Conservation (phyloP, 2,113 vertebrate genomes). For the Oreochromis tanganicae region DNA sequence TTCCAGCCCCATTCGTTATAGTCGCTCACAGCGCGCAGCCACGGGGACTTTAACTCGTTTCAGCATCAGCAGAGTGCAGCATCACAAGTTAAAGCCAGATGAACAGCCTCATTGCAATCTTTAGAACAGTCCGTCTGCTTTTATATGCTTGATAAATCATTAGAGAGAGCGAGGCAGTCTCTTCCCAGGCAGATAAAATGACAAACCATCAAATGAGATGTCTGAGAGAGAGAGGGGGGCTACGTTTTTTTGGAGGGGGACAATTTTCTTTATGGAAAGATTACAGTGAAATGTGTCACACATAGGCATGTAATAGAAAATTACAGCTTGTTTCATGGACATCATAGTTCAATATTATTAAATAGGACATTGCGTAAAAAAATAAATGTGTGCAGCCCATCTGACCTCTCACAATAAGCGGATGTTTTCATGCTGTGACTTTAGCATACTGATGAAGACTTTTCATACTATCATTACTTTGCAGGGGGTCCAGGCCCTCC, state of each 20-base stretch:
- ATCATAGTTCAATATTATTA: background rate
- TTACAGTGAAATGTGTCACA: background rate
- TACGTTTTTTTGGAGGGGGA: background rate
- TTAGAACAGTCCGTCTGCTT: constrained; percentile 10
- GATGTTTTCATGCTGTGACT: background rate
- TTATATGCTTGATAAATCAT: constrained; percentile 18
- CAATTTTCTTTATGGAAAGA: background rate
- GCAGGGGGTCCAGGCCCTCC: background rate
- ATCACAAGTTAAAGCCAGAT: background rate
- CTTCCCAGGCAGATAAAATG: constrained; percentile 3
- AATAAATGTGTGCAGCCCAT: background rate
- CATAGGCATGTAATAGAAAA: background rate
- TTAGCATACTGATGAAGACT: background rate
- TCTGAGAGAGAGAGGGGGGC: background rate
- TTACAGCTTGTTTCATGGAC: background rate
- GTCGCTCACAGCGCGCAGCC: background rate
- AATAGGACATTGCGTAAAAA: background rate
- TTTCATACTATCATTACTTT: background rate
- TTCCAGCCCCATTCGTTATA: constrained; percentile 1
- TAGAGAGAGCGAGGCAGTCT: constrained; percentile 1
- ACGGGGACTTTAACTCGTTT: background rate
- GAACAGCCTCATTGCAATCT: constrained; percentile 1
- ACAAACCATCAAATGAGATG: background rate
- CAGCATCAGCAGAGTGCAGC: background rate
- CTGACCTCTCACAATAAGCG: background rate